A percentile compares a stretch with the other conserved stretches of the same genome.
Evolutionary conservation across 1,140 invertebrate genomes (phyloP).

Genomic region (Eurytemora carolleeae): DNA sequence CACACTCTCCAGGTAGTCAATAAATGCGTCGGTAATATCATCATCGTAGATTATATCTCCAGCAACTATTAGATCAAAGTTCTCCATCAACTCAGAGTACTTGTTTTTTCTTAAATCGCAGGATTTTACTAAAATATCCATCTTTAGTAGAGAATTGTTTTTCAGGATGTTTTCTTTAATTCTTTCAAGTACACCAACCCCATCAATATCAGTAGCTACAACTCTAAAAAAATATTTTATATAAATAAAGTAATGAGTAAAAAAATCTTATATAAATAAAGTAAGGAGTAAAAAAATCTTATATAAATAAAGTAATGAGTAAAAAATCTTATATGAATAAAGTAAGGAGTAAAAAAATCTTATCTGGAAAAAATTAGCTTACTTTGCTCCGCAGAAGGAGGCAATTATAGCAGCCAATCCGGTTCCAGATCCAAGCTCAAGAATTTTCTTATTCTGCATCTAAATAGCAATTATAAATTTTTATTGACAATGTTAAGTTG

Average conservation of each 20-base stretch:
- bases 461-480: no score
- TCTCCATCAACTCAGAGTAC: not conserved
- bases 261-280: no score
- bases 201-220: not conserved
- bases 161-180: not conserved
- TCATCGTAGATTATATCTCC: not conserved
- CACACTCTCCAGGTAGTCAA: not conserved
- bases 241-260: no score
- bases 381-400: not conserved
- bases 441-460: not conserved
- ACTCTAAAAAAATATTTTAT: not conserved
- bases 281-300: no score
- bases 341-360: no score
- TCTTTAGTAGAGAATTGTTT: no score
- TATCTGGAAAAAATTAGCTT: no score
- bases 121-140: no score
- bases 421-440: not conserved
- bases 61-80: not conserved
- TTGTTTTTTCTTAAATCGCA: no score
- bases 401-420: not conserved
- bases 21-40: not conserved
- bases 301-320: no score
- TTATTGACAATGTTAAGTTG: no score
- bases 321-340: no score
- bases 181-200: not conserved